phyloP scores from a whole-genome alignment of 2,888 invertebrate species.

The Pachycephus smyrnensis region DNA sequence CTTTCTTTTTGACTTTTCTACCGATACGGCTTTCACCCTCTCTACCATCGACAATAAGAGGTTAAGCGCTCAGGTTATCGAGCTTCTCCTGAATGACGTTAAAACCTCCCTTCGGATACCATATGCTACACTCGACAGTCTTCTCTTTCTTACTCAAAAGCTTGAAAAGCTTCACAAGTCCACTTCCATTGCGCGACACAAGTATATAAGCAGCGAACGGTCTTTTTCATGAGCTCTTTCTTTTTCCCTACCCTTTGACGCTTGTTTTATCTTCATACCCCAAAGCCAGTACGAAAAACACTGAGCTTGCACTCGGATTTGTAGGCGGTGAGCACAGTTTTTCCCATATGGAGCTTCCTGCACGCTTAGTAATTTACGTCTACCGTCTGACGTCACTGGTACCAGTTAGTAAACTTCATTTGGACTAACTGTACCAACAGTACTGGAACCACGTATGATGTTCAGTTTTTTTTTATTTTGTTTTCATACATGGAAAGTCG shows the following conservation, averaged over 20 bases:
- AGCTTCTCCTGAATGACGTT: not conserved
- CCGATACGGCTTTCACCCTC: not conserved
- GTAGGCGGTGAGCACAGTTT: not conserved
- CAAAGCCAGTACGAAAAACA: not conserved
- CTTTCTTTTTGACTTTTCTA: not conserved
- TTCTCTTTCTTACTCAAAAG: not conserved
- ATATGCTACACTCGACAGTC: not conserved
- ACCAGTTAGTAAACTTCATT: conserved; percentile 5
- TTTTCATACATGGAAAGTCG: not conserved
- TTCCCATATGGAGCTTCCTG: not conserved
- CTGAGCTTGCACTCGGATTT: not conserved
- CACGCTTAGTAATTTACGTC: not conserved
- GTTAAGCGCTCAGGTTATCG: not conserved
- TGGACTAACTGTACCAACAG: conserved; percentile 5
- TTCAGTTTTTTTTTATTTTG: not conserved
- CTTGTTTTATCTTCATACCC: not conserved
- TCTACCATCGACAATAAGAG: not conserved
- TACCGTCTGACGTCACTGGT: not conserved
- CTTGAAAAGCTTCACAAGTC: not conserved
- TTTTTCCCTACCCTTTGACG: not conserved
- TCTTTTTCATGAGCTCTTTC: not conserved
- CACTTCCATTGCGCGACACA: not conserved
- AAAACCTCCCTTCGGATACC: not conserved
- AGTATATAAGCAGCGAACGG: not conserved
- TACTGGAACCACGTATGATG: not conserved